Base-by-base conservation (phyloP, 2,888 invertebrate species). In the Muscina levida region DNA sequence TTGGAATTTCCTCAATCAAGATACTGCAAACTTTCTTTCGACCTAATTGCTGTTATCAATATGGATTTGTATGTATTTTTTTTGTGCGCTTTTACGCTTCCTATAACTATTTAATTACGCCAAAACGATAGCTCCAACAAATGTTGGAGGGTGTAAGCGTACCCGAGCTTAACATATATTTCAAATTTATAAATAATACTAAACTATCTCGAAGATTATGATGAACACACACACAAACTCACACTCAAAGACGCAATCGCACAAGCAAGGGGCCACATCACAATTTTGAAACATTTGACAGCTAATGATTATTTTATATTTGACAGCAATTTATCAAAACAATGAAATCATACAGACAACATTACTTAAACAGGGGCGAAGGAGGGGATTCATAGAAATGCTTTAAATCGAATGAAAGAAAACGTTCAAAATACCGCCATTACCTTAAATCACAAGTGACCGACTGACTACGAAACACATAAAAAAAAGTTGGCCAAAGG, bases 281-380 rank as follows among this genome's bases (percentile, higher is more conserved):
- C 1, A 48, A 26, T 59, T 24, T 44, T 65, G 53, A 75, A 39
- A 56, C 24, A 62, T 77, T 77, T 81, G 77, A 81, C 77, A 81
- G 81, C 81, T 81, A 81, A 81, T 81, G 77, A 77, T 77, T 81
- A 81, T 74, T 77, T 77, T 67, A 74, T 67, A 77, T 74, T 72
- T 81, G 81, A 77, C 81, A 81, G 81, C 81, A 81, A 81, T 81
- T 81, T 81, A 81, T 81, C 77, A 81, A 77, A 77, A 31, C 71
- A 81, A 74, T 77, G 15, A 77, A 74, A 77, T 74, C 71, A 59
- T 56, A 67, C 39, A n/a, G 15, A 17, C 31, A 70, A 73, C 57
- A 74, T 42, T 26, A 56, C 56, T 37, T 31, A 31, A 31, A 31
- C 31, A 31, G 0, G 19, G 15, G 1, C 8, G 0, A 13, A 26